A percentile compares a stretch with the other conserved stretches of the same genome.
Evolutionary conservation across 1,140 invertebrate genomes (phyloP).

Genomic region (Drosophila cardini): DNA sequence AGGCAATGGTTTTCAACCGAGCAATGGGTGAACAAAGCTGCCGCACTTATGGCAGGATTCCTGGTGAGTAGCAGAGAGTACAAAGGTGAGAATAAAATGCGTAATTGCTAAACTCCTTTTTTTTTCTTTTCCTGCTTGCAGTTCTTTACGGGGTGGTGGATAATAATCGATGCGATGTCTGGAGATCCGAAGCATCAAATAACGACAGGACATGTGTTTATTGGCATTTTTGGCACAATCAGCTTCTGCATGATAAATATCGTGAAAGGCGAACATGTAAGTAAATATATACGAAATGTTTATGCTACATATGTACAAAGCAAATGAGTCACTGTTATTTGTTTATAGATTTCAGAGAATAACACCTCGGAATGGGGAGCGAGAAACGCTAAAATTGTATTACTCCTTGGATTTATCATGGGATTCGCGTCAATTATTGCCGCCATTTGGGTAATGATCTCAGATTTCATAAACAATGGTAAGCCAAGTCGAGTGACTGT

Average conservation of each 20-base stretch:
- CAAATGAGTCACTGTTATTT: slow-evolving; percentile 61
- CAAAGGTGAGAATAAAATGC: not conserved
- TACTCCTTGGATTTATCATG: slow-evolving; percentile 98
- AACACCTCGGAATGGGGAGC: slow-evolving; percentile 87
- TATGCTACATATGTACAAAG: slow-evolving; percentile 22
- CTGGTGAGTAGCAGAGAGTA: slow-evolving; percentile 88
- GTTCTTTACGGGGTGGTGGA: slow-evolving; percentile 99
- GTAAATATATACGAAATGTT: slow-evolving; percentile 2
- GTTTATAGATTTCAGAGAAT: slow-evolving; percentile 73
- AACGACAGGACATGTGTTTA: slow-evolving; percentile 94
- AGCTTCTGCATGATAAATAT: slow-evolving; percentile 99
- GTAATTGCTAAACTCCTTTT: not conserved
- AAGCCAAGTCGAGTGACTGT: slow-evolving; percentile 1
- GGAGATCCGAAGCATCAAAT: slow-evolving; percentile 87
- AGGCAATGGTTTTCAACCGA: slow-evolving; percentile 76
- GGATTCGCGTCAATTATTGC: slow-evolving; percentile 98
- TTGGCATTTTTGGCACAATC: slow-evolving; percentile 96
- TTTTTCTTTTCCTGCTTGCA: slow-evolving; percentile 38
- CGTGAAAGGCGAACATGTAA: slow-evolving; percentile 96
- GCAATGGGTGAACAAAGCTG: slow-evolving; percentile 92
- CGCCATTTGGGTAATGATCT: slow-evolving; percentile 97
- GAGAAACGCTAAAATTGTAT: slow-evolving; percentile 95
- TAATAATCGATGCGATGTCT: slow-evolving; percentile 96
- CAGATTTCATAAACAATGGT: slow-evolving; percentile 86
- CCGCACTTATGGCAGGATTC: slow-evolving; percentile 92